Evolutionary conservation across 1,140 invertebrate species (phyloP), one percentile per base, ranked within the genome.

Genomic region (Vollenhovia emeryi): DNA sequence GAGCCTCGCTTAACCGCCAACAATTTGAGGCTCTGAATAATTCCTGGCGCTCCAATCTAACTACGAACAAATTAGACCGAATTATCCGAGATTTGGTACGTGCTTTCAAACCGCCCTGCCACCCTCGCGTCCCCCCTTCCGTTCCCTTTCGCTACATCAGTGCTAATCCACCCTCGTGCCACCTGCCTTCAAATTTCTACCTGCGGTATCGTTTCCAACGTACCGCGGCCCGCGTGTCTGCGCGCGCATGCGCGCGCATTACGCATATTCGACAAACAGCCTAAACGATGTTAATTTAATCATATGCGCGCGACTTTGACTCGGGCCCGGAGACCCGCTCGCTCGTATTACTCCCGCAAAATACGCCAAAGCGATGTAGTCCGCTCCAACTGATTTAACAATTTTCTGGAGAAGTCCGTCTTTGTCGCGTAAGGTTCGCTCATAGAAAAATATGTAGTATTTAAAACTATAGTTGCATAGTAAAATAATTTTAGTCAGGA

Each of bases 61-160:
- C 93, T 94, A 92, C 92, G 93, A 93, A 94, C 92, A 93, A 94
- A 94, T 94, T 94, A 93, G 93, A 94, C 91, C 90, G 93, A 93
- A 93, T 94, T 94, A 93, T 91, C 90, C 92, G 90, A 91, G 92
- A 91, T 92, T 94, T 91, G 89, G 87, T 91, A 93, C 92, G 92
- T 89, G 89, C 87, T 89, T 69, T 43, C 73, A 84, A 89, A 87
- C 88, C 87, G 82, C 80, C 86, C 86, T 82, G 73, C 86, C 69
- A 40, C 86, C 69, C 74, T 36, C 48, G 60, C 59, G 18, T n/a
- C 59, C 30, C 60, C 18, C 33, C 27, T 21, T 45, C 62, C 33
- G 57, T 21, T 45, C 62, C 36, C 62, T 45, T 45, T 45, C 80
- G 36, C 66, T 78, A 55, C 71, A 76, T 85, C 82, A 71, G 45